Evolutionary conservation across 23 tunicate genomes (phyloP).

Genomic region (Diplosoma virens): DNA sequence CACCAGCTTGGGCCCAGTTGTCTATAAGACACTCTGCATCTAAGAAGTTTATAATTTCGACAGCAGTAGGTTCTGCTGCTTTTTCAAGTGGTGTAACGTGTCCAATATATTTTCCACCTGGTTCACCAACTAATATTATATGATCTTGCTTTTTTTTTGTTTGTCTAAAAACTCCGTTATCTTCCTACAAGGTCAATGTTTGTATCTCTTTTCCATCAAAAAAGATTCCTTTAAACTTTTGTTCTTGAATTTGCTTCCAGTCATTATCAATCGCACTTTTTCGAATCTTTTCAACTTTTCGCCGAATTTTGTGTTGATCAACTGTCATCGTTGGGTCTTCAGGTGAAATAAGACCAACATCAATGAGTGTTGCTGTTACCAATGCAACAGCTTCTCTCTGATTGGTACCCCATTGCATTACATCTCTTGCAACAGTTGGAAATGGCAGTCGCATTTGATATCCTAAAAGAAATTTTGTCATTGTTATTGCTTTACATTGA

Average conservation of each 20-base stretch:
- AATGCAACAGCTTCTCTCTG: constrained; percentile 19
- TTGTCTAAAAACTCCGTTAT: too few species aligned
- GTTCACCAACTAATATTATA: constrained; percentile 9
- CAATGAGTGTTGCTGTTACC: constrained; percentile 14
- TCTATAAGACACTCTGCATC: not conserved
- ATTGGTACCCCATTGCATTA: constrained; percentile 17
- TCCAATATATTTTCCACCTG: constrained; percentile 3
- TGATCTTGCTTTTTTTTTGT: constrained; percentile 1
- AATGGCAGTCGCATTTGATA: constrained; percentile 20
- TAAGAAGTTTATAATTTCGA: not conserved
- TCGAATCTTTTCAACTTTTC: constrained; percentile 2
- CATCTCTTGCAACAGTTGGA: constrained; percentile 22
- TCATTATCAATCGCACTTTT: not conserved
- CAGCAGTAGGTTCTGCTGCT: constrained; percentile 7
- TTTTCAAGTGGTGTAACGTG: constrained; percentile 4
- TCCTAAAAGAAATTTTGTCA: not conserved
- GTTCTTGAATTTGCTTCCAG: too few species aligned
- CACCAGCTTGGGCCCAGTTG: constrained; percentile 2
- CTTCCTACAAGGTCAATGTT: constrained; percentile 22
- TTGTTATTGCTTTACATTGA: too few species aligned
- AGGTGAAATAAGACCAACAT: constrained; percentile 14
- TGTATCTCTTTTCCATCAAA: constrained; percentile 4
- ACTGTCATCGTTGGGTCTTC: constrained; percentile 13
- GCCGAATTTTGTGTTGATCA: constrained; percentile 17
- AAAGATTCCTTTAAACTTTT: not conserved